Evolutionary conservation across 2,888 invertebrate genomes (phyloP), one percentile per base, ranked within the genome.

Genomic region (Lasioglossum lativentre): DNA sequence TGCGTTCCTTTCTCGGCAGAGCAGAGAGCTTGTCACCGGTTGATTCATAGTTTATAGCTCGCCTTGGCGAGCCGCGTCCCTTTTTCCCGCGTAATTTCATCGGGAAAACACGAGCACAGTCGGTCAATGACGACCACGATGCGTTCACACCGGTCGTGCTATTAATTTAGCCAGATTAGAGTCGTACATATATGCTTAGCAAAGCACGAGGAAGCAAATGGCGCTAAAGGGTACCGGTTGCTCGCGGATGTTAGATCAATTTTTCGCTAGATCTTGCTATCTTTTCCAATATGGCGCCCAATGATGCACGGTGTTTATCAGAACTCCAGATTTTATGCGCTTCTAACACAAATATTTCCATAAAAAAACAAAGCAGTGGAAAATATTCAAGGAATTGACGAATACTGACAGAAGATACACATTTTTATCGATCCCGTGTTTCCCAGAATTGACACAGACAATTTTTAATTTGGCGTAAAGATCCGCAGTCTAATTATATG

Each of bases 101-200:
- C 47, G 12, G 23, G 19, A 34, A 73, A 73, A 70, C 82, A 34
- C n/a, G 52, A 40, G 10, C 23, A 63, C 66, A 8, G 40, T 34
- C 70, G 72, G 14, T 4, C 70, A n/a, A 30, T 8, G 27, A 47
- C 76, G 34, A 63, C 59, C 14, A 4, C 56, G 72, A 52, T 40
- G 73, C 66, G 45, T 71, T 77, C 34, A 23, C 75, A 45, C 72
- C 16, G 38, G 34, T 45, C 40, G 56, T 82, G 56, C 19, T 73
- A 80, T 80, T 75, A 80, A 80, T 78, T 78, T 86, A 83, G 83
- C 78, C 19, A 78, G 75, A 83, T 87, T 86, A 86, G 78, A 76
- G 71, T 27, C 68, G 79, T 10, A 8, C 52, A 52, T 85, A 63
- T n/a, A n/a, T 23, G 47, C 40, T 14, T 59, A 47, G 40, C 30